Evolutionary conservation across 1,140 invertebrate genomes (phyloP), one percentile per base, ranked within the genome.

Genomic region (Hylaeus anthracinus): DNA sequence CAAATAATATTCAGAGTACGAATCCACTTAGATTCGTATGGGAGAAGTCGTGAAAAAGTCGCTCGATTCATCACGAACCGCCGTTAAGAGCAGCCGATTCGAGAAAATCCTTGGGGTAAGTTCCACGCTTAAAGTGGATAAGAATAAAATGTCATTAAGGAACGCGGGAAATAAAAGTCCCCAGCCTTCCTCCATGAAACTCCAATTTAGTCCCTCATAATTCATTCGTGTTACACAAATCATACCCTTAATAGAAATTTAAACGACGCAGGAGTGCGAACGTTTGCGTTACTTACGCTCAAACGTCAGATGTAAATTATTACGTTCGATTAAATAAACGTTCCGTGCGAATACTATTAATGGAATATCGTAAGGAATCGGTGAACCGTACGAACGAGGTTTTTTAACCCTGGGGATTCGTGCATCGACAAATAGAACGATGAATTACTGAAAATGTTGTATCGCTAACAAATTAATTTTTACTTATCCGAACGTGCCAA

Each of bases 171-270:
- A 70, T 70, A 61, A 70, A 67, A 69, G 53, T 70, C 43, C 37
- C n/a, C 74, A 37, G 5, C 26, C 12, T 51, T 15, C 26, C 39
- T 51, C 15, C 55, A 71, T 70, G 56, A 70, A 70, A 77, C 66
- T 61, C 66, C 55, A 70, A 45, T 70, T 48, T 70, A 70, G 37
- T 58, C 4, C 37, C 15, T 61, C 56, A 15, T 76, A 48, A 76
- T 77, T 70, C 74, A 67, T 77, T 15, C 41, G 14, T 15, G n/a
- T 51, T 51, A 60, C 66, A 60, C 66, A 61, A 77, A 77, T 77
- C 75, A 60, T 77, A 43, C 15, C 15, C 66, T 77, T 77, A 71
- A 77, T 71, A 70, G 55, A 77, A 77, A 60, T 77, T 77, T 77
- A 77, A 71, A 77, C 56, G 75, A 26, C 45, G 37, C 14, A 2